Evolutionary conservation across 2,888 invertebrate species (phyloP).

Genomic region (Nephrotoma flavescens): DNA sequence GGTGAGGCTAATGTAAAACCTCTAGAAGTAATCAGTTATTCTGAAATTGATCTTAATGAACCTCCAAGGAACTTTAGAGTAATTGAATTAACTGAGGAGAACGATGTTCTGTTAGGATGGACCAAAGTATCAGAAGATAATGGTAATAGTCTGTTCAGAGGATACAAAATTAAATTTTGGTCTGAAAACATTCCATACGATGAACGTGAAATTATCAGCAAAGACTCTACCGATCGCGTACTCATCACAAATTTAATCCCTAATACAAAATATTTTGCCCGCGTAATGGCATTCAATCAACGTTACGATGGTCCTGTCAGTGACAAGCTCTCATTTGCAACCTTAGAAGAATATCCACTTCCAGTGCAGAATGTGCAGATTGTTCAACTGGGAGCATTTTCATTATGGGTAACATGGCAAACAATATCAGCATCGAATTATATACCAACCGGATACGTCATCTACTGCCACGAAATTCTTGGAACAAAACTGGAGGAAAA

Average conservation of each 20-base stretch:
- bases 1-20: no score
- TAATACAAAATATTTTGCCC: neutral
- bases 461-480: no score
- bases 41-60: no score
- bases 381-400: no score
- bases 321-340: conserved; percentile 66
- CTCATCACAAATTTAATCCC: conserved; percentile 47
- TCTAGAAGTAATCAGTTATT: no score
- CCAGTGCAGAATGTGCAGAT: no score
- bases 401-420: no score
- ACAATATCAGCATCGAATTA: no score
- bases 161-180: conserved; percentile 96
- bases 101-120: conserved; percentile 79
- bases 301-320: conserved; percentile 84
- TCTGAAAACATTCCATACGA: conserved; percentile 49
- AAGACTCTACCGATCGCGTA: conserved; percentile 50
- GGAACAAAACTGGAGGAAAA: no score
- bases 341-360: conserved; percentile 51
- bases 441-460: no score
- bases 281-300: conserved; percentile 52
- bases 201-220: conserved; percentile 58
- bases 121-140: conserved; percentile 64
- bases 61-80: no score
- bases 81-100: conserved; percentile 50
- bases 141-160: conserved; percentile 83